These are phyloP conservation scores for Cacoxenus indagator DNA, from an alignment of 2,888 invertebrate species.

Conservation along the genomic window DNA sequence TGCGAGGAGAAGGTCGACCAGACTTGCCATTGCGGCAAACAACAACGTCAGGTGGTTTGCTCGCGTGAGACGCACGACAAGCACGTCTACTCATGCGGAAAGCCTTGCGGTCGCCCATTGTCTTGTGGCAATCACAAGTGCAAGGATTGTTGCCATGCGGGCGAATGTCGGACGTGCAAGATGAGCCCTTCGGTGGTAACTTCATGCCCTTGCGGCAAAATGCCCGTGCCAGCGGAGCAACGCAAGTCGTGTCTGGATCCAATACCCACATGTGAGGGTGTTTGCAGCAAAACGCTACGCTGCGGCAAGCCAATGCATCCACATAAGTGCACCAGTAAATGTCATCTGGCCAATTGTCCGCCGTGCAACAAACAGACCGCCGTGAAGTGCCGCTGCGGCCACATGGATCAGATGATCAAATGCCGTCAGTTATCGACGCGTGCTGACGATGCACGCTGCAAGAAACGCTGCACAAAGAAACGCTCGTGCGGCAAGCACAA, in stretches of 20 bases:
- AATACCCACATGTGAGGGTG: constrained; percentile 84
- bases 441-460: constrained; percentile 84
- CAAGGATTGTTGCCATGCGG: constrained; percentile 78
- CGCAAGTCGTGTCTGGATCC: constrained; percentile 84
- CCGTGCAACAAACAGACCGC: constrained; percentile 82
- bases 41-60: constrained; percentile 76
- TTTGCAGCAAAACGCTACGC: constrained; percentile 76
- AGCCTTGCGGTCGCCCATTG: constrained; percentile 75
- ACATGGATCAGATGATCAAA: constrained; percentile 84
- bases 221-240: constrained; percentile 69
- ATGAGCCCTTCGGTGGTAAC: constrained; percentile 75
- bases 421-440: constrained; percentile 81
- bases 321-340: constrained; percentile 77
- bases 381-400: constrained; percentile 88
- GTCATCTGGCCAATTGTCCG: constrained; percentile 82
- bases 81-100: constrained; percentile 75
- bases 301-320: constrained; percentile 78
- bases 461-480: constrained; percentile 91
- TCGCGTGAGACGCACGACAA: constrained; percentile 72
- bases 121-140: constrained; percentile 82
- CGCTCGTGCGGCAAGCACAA: constrained; percentile 89
- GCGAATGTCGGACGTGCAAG: constrained; percentile 77
- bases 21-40: constrained; percentile 81
- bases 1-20: constrained; percentile 80
- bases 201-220: constrained; percentile 85